phyloP scores from a whole-genome alignment of 2,797 vertebrate genomes.

The Leucoraja ocellata region DNA sequence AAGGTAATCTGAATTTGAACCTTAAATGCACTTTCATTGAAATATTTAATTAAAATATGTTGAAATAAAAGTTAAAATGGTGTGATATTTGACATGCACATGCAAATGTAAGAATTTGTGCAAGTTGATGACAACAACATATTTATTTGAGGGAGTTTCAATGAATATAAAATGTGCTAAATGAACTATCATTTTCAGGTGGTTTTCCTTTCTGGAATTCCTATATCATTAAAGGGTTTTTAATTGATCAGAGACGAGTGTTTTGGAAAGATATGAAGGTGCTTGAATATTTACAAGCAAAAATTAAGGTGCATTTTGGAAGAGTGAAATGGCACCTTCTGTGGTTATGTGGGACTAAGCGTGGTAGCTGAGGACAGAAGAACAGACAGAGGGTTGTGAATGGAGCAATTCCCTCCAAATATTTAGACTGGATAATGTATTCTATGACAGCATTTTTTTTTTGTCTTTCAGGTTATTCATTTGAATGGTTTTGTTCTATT shows the following conservation, averaged over 20 bases:
- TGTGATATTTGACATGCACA: neutral
- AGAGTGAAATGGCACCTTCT: no score
- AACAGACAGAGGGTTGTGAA: no score
- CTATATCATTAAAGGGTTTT: neutral
- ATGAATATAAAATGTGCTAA: neutral
- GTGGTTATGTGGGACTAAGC: no score
- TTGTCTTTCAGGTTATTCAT: neutral
- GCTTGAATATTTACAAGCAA: neutral
- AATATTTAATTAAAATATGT: neutral
- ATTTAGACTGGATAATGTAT: neutral
- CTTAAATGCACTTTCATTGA: no score
- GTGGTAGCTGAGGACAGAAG: no score
- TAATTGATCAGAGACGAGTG: neutral
- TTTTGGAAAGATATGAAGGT: neutral
- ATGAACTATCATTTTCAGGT: neutral
- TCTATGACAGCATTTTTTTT: neutral
- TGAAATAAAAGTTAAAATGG: neutral
- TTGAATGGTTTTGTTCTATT: neutral
- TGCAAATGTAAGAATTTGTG: no score
- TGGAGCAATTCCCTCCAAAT: no score
- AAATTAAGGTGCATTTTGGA: no score
- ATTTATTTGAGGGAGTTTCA: neutral
- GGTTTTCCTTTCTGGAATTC: neutral
- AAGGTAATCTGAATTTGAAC: neutral
- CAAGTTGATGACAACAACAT: neutral